Base-by-base conservation (phyloP, 2,797 vertebrate genomes). In the Oophaga sylvatica region DNA sequence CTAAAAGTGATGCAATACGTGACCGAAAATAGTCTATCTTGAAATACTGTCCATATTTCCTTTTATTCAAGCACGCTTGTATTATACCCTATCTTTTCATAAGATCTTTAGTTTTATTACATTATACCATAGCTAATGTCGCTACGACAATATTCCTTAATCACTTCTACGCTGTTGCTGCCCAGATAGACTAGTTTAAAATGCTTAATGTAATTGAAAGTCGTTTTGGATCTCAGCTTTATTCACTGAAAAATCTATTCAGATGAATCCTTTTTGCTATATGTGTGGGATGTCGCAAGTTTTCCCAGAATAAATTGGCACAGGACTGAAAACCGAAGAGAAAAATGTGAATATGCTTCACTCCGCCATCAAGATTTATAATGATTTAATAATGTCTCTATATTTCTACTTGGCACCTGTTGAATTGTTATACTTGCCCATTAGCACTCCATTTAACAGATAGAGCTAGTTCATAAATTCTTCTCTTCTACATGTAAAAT, bases 371-470 rank as follows among this genome's bases (percentile, higher is more conserved):
- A 90, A 59, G 88, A 94, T 95, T 94, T 94, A 95, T 95, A 94
- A 93, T 94, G 94, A 95, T 93, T 93, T 93, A 95, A 95, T 94
- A 95, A 95, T 94, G 92, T 92, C 91, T 92, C 92, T 91, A 91
- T 94, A 93, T 92, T 93, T 93, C 94, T 93, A 84, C 91, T 92
- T 92, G 94, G 92, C 92, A 95, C 95, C 94, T 95, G 95, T 95
- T 95, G 95, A 93, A 92, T 92, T 93, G 93, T 94, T 95, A 93
- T 94, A 94, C 93, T 94, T 93, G 89, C 92, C 93, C 95, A 95
- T 95, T 95, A 95, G 93, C 92, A 93, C 94, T 95, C 94, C 94
- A 95, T 95, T 95, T 95, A 95, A 94, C 91, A 93, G 89, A 90
- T 93, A 93, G 92, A 94, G 92, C 90, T 92, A 94, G 94, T 95